Evolutionary conservation across 1,140 invertebrate species (phyloP).

Genomic region (Saxidomus purpurata): DNA sequence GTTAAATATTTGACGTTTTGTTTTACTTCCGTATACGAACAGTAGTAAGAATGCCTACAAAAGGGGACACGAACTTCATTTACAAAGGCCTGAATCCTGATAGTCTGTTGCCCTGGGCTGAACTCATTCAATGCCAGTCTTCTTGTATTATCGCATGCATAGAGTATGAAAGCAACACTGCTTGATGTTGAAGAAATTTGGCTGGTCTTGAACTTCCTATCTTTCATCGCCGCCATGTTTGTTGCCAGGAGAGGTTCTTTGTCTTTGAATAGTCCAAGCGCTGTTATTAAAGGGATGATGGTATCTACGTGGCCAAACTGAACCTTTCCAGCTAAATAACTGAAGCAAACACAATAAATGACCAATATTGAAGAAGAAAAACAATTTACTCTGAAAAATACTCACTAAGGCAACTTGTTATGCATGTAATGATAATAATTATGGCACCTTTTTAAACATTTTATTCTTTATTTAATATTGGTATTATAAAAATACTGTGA

Average conservation of each 20-base stretch:
- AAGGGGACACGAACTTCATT: background rate
- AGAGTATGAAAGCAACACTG: slow-evolving; percentile 94
- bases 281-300: slow-evolving; percentile 91
- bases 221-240: slow-evolving; percentile 87
- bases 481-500: too few relatives aligned
- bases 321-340: slow-evolving; percentile 81
- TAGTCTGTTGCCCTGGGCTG: background rate
- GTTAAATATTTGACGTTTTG: background rate
- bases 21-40: background rate
- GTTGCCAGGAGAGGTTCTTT: slow-evolving; percentile 88
- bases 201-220: slow-evolving; percentile 91
- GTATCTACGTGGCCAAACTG: slow-evolving; percentile 96
- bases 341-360: background rate
- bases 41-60: background rate
- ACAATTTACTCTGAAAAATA: too few relatives aligned
- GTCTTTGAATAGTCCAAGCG: slow-evolving; percentile 92
- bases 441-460: too few relatives aligned
- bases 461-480: too few relatives aligned
- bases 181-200: slow-evolving; percentile 93
- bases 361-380: too few relatives aligned
- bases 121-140: background rate
- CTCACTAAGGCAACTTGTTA: too few relatives aligned
- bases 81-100: background rate
- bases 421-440: too few relatives aligned
- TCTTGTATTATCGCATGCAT: slow-evolving; percentile 77